A percentile compares a stretch with the other conserved stretches of the same genome.
Evolutionary conservation across 1,140 invertebrate species (phyloP).

Genomic region (Hylaeus volcanicus): DNA sequence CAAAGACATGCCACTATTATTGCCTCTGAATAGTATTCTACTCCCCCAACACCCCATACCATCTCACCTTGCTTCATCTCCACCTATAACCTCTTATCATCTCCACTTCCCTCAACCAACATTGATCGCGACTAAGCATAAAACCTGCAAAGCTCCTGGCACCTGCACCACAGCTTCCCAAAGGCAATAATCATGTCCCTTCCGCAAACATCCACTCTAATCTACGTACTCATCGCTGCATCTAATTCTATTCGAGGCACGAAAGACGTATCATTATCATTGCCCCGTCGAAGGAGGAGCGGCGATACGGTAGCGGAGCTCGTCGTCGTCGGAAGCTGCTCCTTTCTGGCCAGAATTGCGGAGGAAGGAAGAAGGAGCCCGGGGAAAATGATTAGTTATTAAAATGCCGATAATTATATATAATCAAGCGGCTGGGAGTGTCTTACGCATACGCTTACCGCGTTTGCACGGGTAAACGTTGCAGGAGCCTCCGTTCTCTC

Average conservation of each 20-base stretch:
- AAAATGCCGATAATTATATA: constrained; percentile 81
- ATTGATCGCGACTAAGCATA: too few species aligned
- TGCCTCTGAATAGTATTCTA: too few species aligned
- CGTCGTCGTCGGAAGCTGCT: constrained; percentile 74
- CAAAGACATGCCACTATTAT: too few species aligned
- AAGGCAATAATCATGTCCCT: too few species aligned
- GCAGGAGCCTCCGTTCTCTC: constrained; percentile 43
- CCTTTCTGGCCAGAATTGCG: constrained; percentile 75
- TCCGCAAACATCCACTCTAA: not conserved
- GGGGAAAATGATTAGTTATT: constrained; percentile 81
- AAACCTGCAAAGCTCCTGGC: too few species aligned
- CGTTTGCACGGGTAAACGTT: constrained; percentile 61
- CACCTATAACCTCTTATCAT: too few species aligned
- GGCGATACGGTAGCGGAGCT: constrained; percentile 77
- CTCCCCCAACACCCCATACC: too few species aligned
- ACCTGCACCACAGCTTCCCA: too few species aligned
- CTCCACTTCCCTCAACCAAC: too few species aligned
- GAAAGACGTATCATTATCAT: constrained; percentile 20
- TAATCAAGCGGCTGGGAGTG: constrained; percentile 79
- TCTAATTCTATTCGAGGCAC: constrained; percentile 11
- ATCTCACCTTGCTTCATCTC: too few species aligned
- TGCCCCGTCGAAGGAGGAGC: constrained; percentile 25
- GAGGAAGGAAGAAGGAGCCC: constrained; percentile 67
- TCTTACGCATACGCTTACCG: constrained; percentile 74
- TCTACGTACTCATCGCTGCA: not conserved